Percentiles rank a stretch among this genome's conserved stretches.
Evolutionary conservation across 2,113 vertebrate species (phyloP).

Genomic region (Rhipidura dahli): DNA sequence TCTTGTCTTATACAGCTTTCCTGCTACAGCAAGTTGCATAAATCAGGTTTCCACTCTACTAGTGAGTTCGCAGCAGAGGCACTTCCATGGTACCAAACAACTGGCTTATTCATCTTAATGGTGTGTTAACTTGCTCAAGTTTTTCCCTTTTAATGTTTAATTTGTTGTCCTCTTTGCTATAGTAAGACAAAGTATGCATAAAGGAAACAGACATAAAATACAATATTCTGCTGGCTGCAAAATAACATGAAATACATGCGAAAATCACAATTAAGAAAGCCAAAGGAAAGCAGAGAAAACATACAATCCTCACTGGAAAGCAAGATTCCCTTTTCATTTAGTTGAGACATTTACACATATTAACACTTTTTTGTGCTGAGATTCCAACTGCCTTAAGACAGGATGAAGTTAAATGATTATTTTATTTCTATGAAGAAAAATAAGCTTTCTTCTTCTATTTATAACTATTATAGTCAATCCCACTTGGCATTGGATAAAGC

Average conservation of each 20-base stretch:
- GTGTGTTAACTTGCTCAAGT: background rate
- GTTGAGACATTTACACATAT: background rate
- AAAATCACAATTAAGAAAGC: background rate
- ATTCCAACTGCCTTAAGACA: background rate
- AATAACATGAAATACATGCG: background rate
- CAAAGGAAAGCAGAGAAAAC: background rate
- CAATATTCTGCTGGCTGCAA: background rate
- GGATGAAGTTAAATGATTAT: background rate
- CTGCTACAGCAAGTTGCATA: background rate
- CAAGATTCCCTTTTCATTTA: background rate
- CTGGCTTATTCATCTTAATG: background rate
- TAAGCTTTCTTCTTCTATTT: background rate
- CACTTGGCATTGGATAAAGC: background rate
- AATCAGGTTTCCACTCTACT: background rate
- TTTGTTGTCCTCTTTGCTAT: background rate
- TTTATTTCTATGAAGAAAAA: background rate
- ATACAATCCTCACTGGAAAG: background rate
- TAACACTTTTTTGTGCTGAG: background rate
- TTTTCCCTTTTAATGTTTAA: background rate
- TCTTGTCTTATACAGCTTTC: background rate
- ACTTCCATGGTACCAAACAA: background rate
- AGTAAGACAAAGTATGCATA: background rate
- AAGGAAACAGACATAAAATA: background rate
- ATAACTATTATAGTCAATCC: background rate
- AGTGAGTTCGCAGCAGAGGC: background rate